Conservation (phyloP, 2,797 vertebrate species). For the Parotocinclus haroldoi region DNA sequence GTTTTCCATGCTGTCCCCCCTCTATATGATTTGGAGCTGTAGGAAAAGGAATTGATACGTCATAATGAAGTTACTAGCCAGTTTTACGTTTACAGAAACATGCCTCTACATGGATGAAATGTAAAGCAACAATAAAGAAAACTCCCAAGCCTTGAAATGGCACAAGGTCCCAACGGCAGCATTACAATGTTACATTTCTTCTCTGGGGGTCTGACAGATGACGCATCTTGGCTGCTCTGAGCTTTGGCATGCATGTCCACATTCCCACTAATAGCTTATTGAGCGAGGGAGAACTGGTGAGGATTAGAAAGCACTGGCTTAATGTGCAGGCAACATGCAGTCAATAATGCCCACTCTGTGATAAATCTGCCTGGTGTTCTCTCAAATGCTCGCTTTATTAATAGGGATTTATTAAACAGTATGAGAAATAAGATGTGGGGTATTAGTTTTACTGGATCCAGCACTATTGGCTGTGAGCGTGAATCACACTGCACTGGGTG, state of each 20-base stretch:
- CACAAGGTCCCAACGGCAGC: constrained; percentile 14
- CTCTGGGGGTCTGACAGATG: constrained; percentile 62
- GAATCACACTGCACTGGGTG: background rate
- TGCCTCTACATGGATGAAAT: background rate
- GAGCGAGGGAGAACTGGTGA: constrained; percentile 62
- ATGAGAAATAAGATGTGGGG: constrained; percentile 43
- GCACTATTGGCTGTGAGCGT: background rate
- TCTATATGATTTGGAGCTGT: no score
- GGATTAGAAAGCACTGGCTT: constrained; percentile 69
- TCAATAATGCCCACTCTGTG: constrained; percentile 55
- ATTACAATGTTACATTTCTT: constrained; percentile 22
- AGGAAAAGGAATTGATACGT: constrained; percentile 38
- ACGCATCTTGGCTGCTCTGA: constrained; percentile 55
- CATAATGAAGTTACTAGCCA: constrained; percentile 10
- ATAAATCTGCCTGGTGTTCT: constrained; percentile 64
- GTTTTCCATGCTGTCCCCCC: no score
- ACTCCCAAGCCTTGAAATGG: background rate
- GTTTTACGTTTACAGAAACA: background rate
- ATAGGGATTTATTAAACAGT: constrained; percentile 63
- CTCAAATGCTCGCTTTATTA: constrained; percentile 70
- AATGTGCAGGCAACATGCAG: constrained; percentile 62
- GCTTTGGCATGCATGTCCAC: constrained; percentile 70
- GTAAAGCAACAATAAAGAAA: background rate
- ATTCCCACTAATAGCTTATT: constrained; percentile 76
- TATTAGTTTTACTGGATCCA: constrained; percentile 29